These are phyloP conservation scores for Boloria euphrosyne DNA, from an alignment of 2,888 invertebrate genomes.

Conservation along the genomic window DNA sequence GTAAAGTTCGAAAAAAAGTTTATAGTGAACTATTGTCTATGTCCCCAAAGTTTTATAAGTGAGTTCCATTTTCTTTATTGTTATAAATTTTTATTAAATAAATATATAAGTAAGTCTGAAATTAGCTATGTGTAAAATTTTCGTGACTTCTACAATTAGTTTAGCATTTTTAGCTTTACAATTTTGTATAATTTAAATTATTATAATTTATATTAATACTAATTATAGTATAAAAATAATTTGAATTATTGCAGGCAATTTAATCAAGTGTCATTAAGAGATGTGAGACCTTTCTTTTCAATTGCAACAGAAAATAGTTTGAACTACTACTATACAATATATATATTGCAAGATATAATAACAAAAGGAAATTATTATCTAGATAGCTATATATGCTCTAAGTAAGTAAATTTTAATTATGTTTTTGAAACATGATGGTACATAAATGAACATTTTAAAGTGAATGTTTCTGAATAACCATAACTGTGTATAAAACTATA, in stretches of 20 bases:
- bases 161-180: no score
- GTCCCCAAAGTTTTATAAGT: slow-evolving; percentile 58
- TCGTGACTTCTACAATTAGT: no score
- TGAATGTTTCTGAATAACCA: no score
- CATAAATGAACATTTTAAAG: not conserved
- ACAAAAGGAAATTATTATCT: slow-evolving; percentile 44
- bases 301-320: slow-evolving; percentile 49
- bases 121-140: no score
- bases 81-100: not conserved
- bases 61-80: slow-evolving; percentile 37
- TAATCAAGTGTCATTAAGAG: slow-evolving; percentile 49
- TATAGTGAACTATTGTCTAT: slow-evolving; percentile 47
- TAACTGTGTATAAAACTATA: not conserved
- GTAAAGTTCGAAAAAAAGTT: slow-evolving; percentile 44
- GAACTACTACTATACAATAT: slow-evolving; percentile 56
- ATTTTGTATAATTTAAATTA: no score
- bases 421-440: not conserved
- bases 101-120: no score
- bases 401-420: slow-evolving; percentile 46
- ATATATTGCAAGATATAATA: slow-evolving; percentile 57
- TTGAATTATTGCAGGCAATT: slow-evolving; percentile 35
- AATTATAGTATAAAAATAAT: not conserved
- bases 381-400: slow-evolving; percentile 41
- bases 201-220: no score
- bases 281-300: slow-evolving; percentile 50